These are phyloP conservation scores for Bettongia penicillata DNA, from an alignment of 2,113 vertebrate genomes.

Conservation along the genomic window DNA sequence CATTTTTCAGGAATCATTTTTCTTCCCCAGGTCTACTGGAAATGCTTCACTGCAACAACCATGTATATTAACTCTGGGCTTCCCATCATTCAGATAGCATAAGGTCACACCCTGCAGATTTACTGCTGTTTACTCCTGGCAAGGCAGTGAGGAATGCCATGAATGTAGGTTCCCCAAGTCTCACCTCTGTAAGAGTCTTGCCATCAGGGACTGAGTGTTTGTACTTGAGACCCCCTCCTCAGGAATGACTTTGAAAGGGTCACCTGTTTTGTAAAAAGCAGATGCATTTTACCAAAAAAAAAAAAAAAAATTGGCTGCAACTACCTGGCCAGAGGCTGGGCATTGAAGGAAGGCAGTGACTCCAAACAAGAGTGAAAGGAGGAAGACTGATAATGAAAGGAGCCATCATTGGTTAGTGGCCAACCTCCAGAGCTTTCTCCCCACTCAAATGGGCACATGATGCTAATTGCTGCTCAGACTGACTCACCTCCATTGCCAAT, in stretches of 20 bases:
- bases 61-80: neutral
- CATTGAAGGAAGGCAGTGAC: constrained; percentile 30
- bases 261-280: neutral
- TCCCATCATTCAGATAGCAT: neutral
- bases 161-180: neutral
- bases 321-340: neutral
- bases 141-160: neutral
- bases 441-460: neutral
- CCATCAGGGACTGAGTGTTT: neutral
- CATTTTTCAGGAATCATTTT: constrained; percentile 7
- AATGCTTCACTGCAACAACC: neutral
- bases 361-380: neutral
- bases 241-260: neutral
- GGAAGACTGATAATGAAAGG: constrained; percentile 9
- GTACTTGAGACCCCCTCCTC: neutral
- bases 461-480: neutral
- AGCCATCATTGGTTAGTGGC: neutral
- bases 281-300: neutral
- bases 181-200: neutral
- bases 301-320: constrained; percentile 5
- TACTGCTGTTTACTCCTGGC: neutral
- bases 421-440: neutral
- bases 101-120: neutral
- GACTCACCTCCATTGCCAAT: too few relatives aligned
- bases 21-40: neutral